Evolutionary conservation across 2,113 vertebrate genomes (phyloP), one percentile per base, ranked within the genome.

Genomic region (Polypterus bichir): DNA sequence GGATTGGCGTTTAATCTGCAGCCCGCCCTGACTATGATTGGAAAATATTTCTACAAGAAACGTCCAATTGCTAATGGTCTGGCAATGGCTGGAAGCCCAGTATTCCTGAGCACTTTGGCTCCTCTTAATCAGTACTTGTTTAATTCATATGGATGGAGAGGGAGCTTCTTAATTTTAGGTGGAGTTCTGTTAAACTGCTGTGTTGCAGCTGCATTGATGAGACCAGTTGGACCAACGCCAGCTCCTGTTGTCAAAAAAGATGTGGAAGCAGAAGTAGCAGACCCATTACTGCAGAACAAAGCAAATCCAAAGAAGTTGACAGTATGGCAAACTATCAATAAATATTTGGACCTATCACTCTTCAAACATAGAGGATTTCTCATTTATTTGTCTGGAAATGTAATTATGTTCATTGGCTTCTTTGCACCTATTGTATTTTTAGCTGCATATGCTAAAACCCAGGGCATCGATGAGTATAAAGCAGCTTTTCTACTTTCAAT

Each of bases 1-100:
- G 96, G 96, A 48, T 84, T 99, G 66, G 93, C 96, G 55, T 96
- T 99, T 76, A 99, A 99, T 81, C 86, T 99, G 66, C 96, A 99
- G 69, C 96, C 96, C 8, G 89, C 96, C 3, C 79, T 99, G 69
- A 97, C 96, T 0, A 98, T 99, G 84, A 91, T 99, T 46, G 96
- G 96, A 56, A 95, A 78, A 79, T 98, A 99, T 74, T 99, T 99
- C 78, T 92, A 65, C 54, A 90, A 87, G 80, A 97, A 92, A 67
- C 88, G 96, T 4, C 95, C 96, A 11, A 83, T 97, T 55, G 96
- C 96, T 10, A 99, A 92, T 57, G 96, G 95, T 45, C 65, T 97
- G 46, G 91, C 96, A 4, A 99, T 99, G 96, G 91, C 96, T 6
- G 96, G 96, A 66, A 99, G 96, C 71, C 96, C 96, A 3, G 96